Percentiles rank a stretch among this genome's conserved stretches.
These are phyloP conservation scores for Emmelina monodactyla DNA, from an alignment of 2,888 invertebrate genomes.

Conservation along the genomic window DNA sequence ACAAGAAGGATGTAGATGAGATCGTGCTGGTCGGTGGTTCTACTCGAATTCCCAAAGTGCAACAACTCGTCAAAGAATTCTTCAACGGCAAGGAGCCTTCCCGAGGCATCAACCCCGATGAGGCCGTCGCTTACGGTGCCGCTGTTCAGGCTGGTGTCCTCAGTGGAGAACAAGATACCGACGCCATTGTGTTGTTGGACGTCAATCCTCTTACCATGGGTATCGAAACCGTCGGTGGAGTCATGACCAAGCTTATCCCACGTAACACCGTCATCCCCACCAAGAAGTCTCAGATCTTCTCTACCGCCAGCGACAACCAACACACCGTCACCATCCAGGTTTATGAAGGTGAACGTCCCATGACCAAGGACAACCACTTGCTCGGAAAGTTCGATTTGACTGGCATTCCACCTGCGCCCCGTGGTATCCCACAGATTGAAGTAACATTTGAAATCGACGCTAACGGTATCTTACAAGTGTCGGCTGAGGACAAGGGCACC, in stretches of 20 bases:
- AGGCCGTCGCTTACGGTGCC: constrained; percentile 98
- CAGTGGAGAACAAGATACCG: constrained; percentile 96
- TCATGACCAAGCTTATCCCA: constrained; percentile 98
- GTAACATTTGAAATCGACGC: constrained; percentile 95
- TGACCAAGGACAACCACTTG: constrained; percentile 99
- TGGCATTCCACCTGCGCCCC: constrained; percentile 93
- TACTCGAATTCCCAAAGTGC: constrained; percentile 98
- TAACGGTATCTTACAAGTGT: constrained; percentile 93
- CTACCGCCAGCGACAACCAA: constrained; percentile 98
- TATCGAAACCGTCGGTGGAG: constrained; percentile 99
- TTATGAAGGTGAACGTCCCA: constrained; percentile 98
- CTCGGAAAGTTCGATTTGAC: constrained; percentile 98
- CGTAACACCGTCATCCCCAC: constrained; percentile 99
- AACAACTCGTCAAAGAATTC: constrained; percentile 91
- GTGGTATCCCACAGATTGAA: constrained; percentile 94
- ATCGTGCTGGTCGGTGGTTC: constrained; percentile 99
- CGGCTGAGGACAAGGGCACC: constrained; percentile 99
- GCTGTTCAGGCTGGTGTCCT: constrained; percentile 99
- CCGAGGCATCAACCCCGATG: constrained; percentile 98
- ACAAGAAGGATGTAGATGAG: constrained; percentile 97
- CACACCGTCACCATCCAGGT: constrained; percentile 99
- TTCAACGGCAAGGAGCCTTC: constrained; percentile 98
- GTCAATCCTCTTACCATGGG: constrained; percentile 99
- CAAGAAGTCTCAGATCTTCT: constrained; percentile 99
- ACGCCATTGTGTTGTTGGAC: constrained; percentile 94